Evolutionary conservation across 2,888 invertebrate genomes (phyloP), one percentile per base, ranked within the genome.

Genomic region (Lacanobia oleracea): DNA sequence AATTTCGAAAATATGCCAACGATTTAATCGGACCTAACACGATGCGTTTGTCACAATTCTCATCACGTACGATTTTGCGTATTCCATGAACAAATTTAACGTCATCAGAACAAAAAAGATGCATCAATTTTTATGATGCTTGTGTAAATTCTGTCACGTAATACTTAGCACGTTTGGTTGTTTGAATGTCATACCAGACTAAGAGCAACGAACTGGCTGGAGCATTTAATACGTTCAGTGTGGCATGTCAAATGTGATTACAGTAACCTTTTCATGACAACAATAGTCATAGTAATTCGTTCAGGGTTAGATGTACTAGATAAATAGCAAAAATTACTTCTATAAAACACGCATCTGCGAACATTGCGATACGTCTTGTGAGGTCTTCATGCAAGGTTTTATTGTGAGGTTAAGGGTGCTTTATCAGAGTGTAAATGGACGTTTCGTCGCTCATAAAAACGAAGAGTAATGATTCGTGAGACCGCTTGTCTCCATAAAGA

Each of bases 401-500:
- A 82, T 66, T 57, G 59, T 72, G n/a, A 60, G 68, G 50, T 69
- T 68, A 75, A 79, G 51, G 51, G 76, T 64, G 60, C 70, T 63
- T 77, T 73, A 68, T 72, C 65, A 64, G 54, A 62, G 62, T 68
- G 65, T 71, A 83, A 83, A 85, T 77, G 63, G 53, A 45, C 45
- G 59, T 75, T 85, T 77, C 54, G 70, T 76, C 60, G 56, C 64
- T 77, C 82, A 74, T 79, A 82, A 78, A 83, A 86, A 70, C 62
- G 63, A 48, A 59, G 69, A 72, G 84, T 76, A 86, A 86, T 80
- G 76, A 80, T 76, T 75, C 77, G 67, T 75, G 75, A 57, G 76
- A 75, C 66, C 65, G 64, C 60, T 23, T 64, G 67, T 76, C 75
- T 72, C 76, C 75, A 73, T 78, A 82, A 85, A 83, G 83, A 85